These are phyloP conservation scores for Argyra leucocephala DNA, from an alignment of 2,888 invertebrate genomes.

Conservation along the genomic window DNA sequence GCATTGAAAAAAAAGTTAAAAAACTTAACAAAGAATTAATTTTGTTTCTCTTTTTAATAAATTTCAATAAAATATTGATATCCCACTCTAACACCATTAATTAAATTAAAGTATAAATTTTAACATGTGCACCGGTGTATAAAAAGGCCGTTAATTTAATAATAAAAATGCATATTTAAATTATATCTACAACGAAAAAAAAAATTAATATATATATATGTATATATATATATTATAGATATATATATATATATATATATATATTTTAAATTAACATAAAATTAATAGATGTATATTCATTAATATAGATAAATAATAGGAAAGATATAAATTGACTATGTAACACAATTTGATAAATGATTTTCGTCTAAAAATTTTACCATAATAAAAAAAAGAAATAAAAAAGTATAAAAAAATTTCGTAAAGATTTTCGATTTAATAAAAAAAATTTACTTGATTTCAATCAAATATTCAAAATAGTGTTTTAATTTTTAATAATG, in stretches of 20 bases:
- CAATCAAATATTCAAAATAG: too few species aligned
- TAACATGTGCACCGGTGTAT: neutral
- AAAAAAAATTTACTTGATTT: too few species aligned
- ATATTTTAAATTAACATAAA: neutral
- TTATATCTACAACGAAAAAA: neutral
- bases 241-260: neutral
- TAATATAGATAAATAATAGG: neutral
- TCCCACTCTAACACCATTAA: too few species aligned
- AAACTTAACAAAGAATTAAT: too few species aligned
- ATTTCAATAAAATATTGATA: too few species aligned
- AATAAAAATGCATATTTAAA: neutral
- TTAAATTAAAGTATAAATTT: too few species aligned
- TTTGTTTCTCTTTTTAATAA: too few species aligned
- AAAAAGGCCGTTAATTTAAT: neutral
- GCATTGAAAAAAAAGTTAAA: too few species aligned
- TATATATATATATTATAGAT: neutral
- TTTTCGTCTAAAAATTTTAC: neutral
- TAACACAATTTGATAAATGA: constrained; percentile 1
- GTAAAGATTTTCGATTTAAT: neutral
- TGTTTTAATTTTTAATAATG: too few species aligned
- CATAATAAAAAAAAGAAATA: neutral
- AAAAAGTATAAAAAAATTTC: neutral
- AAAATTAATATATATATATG: neutral
- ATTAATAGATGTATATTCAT: neutral
- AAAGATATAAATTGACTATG: neutral